Conservation (phyloP, 2,888 invertebrate genomes). For the Scrobipalpa costella region DNA sequence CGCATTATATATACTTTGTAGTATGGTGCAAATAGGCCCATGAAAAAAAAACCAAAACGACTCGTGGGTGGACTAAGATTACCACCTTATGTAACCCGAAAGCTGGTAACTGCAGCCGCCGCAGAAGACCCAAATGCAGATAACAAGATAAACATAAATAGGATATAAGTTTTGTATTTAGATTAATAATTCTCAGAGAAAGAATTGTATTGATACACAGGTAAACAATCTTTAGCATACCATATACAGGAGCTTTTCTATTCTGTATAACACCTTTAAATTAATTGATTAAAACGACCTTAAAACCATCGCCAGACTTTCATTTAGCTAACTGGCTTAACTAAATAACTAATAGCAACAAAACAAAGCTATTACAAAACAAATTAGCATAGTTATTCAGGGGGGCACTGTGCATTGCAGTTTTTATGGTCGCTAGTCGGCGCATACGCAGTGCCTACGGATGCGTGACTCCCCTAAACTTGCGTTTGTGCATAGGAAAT, state of each 20-base stretch:
- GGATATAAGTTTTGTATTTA: no score
- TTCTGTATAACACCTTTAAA: background rate
- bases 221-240: no score
- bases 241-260: background rate
- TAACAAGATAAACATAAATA: no score
- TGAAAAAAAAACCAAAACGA: no score
- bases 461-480: constrained; percentile 11
- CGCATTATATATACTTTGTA: no score
- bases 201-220: no score
- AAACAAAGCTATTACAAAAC: background rate
- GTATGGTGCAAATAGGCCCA: no score
- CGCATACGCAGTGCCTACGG: background rate
- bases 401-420: background rate
- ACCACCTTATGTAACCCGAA: no score
- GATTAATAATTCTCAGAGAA: no score
- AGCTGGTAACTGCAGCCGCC: no score
- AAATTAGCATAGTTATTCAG: constrained; percentile 16
- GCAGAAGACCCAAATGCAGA: no score
- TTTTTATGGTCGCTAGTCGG: constrained; percentile 7
- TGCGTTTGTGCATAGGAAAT: background rate
- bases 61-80: no score
- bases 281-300: background rate
- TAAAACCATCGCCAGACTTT: background rate
- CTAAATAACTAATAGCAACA: background rate
- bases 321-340: background rate